Evolutionary conservation across 2,888 invertebrate species (phyloP).

Genomic region (Pherbina coryleti): DNA sequence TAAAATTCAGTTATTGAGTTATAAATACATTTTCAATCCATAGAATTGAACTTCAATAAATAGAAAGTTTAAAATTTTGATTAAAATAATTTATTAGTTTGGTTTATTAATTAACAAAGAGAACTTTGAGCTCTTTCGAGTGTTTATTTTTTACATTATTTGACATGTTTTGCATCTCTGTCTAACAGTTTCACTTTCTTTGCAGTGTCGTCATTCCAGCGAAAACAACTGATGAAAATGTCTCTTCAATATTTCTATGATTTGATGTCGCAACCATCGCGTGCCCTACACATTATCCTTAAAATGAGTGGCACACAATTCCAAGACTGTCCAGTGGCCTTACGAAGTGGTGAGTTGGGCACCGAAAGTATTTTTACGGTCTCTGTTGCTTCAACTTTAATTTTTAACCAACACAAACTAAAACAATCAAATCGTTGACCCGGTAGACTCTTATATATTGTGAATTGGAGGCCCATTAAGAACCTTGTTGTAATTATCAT

Average conservation of each 20-base stretch:
- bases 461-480: too few species aligned
- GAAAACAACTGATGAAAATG: slow-evolving; percentile 52
- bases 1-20: too few species aligned
- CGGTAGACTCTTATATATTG: too few species aligned
- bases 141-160: not conserved
- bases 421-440: too few species aligned
- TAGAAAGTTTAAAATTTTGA: not conserved
- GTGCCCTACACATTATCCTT: slow-evolving; percentile 79
- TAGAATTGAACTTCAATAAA: too few species aligned
- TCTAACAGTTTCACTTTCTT: not conserved
- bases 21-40: too few species aligned
- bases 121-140: slow-evolving; percentile 3
- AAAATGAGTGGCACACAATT: slow-evolving; percentile 76
- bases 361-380: too few species aligned
- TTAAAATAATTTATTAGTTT: not conserved
- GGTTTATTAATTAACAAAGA: not conserved
- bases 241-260: slow-evolving; percentile 77
- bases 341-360: slow-evolving; percentile 74
- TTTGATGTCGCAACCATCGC: slow-evolving; percentile 82
- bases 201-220: slow-evolving; percentile 35
- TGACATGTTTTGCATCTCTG: too few species aligned
- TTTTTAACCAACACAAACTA: too few species aligned
- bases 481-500: too few species aligned
- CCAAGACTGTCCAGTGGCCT: slow-evolving; percentile 73
- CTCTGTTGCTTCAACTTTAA: too few species aligned